phyloP scores from a whole-genome alignment of 2,888 invertebrate species.

The Geotrupes spiniger region DNA sequence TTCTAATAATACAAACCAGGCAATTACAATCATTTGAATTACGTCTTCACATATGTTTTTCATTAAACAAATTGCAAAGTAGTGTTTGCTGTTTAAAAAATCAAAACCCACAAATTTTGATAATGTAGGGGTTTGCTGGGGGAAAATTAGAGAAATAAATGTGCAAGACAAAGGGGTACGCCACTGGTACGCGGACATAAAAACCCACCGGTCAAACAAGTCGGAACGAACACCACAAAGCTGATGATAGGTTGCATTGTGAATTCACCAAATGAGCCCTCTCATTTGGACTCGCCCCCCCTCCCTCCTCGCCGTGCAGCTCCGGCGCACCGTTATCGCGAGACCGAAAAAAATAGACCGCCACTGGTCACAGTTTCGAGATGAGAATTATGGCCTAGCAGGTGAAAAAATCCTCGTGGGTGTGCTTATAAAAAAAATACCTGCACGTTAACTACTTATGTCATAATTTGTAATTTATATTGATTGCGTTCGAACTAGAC shows the following conservation, averaged over 20 bases:
- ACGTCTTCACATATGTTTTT: no score
- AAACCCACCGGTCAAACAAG: slow-evolving; percentile 22
- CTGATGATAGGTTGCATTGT: slow-evolving; percentile 29
- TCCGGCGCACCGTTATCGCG: no score
- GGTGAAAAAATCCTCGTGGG: slow-evolving; percentile 5
- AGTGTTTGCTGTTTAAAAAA: no score
- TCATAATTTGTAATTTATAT: slow-evolving; percentile 6
- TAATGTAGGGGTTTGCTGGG: no score
- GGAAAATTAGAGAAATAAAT: no score
- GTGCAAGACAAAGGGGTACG: no score
- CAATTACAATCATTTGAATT: no score
- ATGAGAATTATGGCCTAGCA: background rate
- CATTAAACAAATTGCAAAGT: no score
- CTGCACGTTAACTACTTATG: background rate
- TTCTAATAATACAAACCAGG: no score
- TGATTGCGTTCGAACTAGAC: slow-evolving; percentile 2
- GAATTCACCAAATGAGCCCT: slow-evolving; percentile 29
- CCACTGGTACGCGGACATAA: slow-evolving; percentile 1
- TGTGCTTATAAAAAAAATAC: slow-evolving; percentile 1
- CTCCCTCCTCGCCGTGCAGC: background rate
- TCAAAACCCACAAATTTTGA: no score
- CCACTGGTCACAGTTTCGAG: slow-evolving; percentile 4
- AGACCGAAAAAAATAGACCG: background rate
- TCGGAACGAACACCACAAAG: slow-evolving; percentile 23
- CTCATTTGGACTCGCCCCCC: slow-evolving; percentile 22